Evolutionary conservation across 2,797 vertebrate genomes (phyloP).

Genomic region (Enteromius fasciolatus): DNA sequence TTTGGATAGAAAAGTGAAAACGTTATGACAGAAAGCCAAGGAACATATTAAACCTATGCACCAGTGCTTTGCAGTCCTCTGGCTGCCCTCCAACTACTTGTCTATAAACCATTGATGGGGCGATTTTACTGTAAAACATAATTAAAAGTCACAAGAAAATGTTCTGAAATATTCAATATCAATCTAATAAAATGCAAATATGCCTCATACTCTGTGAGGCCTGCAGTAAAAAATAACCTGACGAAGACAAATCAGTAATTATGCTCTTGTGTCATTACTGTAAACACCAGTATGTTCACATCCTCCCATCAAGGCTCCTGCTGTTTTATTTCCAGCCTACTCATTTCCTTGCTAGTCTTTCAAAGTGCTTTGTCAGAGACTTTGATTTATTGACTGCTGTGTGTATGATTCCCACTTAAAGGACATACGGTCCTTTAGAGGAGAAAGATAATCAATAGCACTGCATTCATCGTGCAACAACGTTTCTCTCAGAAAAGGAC

Average conservation of each 20-base stretch:
- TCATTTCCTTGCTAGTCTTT: neutral
- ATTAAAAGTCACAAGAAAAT: neutral
- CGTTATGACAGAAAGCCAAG: constrained; percentile 9
- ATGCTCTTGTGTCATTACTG: neutral
- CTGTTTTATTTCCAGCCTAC: neutral
- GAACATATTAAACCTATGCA: constrained; percentile 31
- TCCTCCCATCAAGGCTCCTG: neutral
- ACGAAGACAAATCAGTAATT: constrained; percentile 6
- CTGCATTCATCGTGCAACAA: neutral
- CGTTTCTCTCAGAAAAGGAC: neutral
- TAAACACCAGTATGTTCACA: neutral
- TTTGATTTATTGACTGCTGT: constrained; percentile 20
- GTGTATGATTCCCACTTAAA: neutral
- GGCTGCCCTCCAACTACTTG: constrained; percentile 18
- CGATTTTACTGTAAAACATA: constrained; percentile 17
- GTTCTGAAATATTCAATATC: neutral
- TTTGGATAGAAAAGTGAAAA: constrained; percentile 5
- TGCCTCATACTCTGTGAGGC: neutral
- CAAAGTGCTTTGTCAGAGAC: constrained; percentile 12
- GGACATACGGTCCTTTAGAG: neutral
- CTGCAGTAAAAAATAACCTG: neutral
- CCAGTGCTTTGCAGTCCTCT: constrained; percentile 17
- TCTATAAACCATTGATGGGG: too few species aligned
- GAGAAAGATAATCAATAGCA: neutral
- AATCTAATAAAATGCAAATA: neutral